These are phyloP conservation scores for Drosophila prostipennis DNA, from an alignment of 2,888 invertebrate species.

Conservation along the genomic window DNA sequence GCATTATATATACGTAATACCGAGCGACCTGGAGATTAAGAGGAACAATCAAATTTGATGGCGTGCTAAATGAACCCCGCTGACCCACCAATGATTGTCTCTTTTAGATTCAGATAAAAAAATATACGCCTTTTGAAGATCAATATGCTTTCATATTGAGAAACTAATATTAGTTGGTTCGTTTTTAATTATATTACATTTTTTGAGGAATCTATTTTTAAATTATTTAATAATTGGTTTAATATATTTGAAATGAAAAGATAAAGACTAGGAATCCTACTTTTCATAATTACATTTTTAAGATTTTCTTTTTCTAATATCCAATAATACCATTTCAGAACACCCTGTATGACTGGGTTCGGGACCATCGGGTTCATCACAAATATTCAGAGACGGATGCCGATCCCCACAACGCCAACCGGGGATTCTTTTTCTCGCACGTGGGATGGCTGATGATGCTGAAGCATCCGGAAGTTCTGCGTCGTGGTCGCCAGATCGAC, in stretches of 20 bases:
- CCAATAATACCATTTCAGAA: slow-evolving; percentile 86
- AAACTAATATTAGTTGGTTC: too few species aligned
- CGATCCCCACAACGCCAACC: slow-evolving; percentile 91
- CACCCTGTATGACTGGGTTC: slow-evolving; percentile 94
- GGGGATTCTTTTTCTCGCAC: slow-evolving; percentile 96
- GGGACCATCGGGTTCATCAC: slow-evolving; percentile 92
- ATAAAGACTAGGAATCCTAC: too few species aligned
- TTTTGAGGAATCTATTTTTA: too few species aligned
- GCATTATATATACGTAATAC: background rate
- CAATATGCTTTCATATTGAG: background rate
- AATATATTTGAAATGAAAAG: too few species aligned
- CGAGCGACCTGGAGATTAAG: slow-evolving; percentile 22
- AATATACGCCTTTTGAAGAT: background rate
- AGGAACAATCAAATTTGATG: slow-evolving; percentile 30
- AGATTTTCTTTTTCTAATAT: background rate
- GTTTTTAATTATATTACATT: too few species aligned
- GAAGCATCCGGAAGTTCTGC: slow-evolving; percentile 93
- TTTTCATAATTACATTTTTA: background rate
- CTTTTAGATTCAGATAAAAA: slow-evolving; percentile 3
- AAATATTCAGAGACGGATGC: slow-evolving; percentile 93
- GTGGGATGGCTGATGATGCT: slow-evolving; percentile 96
- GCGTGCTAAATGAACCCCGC: slow-evolving; percentile 24
- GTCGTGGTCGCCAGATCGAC: slow-evolving; percentile 91
- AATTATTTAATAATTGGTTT: too few species aligned
- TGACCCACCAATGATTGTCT: slow-evolving; percentile 20